Conservation (phyloP, 2,113 vertebrate species). For the Pseudolaguvia tuberculata region DNA sequence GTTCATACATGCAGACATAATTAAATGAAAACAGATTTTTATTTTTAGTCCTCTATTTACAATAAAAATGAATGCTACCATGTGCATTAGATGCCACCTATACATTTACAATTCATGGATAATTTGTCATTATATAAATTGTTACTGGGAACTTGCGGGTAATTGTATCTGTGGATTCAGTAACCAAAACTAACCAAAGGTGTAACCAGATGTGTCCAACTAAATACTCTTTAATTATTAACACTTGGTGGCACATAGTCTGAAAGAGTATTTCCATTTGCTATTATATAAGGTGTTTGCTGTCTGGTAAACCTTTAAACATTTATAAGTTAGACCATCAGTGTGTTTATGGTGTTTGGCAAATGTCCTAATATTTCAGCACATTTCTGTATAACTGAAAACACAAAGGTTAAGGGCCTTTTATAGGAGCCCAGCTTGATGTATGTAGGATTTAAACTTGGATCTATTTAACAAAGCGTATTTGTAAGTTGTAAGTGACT, state of each 20-base stretch:
- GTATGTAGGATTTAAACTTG: too few species aligned
- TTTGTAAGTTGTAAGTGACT: too few species aligned
- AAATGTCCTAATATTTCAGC: too few species aligned
- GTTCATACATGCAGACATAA: not conserved
- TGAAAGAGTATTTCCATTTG: conserved; percentile 42
- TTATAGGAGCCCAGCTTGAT: too few species aligned
- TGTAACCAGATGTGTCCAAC: conserved; percentile 27
- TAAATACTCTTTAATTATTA: conserved; percentile 49
- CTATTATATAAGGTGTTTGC: conserved; percentile 32
- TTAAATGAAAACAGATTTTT: not conserved
- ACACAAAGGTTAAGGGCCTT: too few species aligned
- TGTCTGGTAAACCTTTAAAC: not conserved
- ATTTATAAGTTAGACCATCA: not conserved
- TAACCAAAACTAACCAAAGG: conserved; percentile 27
- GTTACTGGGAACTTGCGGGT: not conserved
- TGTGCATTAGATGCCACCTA: not conserved
- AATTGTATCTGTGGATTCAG: not conserved
- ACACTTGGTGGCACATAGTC: conserved; percentile 48
- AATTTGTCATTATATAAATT: not conserved
- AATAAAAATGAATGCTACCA: not conserved
- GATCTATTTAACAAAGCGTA: too few species aligned
- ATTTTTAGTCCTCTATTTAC: too few species aligned
- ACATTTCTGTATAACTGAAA: too few species aligned
- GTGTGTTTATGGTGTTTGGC: too few species aligned
- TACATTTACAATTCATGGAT: not conserved